Percentiles rank a stretch among this genome's conserved stretches.
phyloP scores from a whole-genome alignment of 2,797 vertebrate species.

The Chaunax sp. region DNA sequence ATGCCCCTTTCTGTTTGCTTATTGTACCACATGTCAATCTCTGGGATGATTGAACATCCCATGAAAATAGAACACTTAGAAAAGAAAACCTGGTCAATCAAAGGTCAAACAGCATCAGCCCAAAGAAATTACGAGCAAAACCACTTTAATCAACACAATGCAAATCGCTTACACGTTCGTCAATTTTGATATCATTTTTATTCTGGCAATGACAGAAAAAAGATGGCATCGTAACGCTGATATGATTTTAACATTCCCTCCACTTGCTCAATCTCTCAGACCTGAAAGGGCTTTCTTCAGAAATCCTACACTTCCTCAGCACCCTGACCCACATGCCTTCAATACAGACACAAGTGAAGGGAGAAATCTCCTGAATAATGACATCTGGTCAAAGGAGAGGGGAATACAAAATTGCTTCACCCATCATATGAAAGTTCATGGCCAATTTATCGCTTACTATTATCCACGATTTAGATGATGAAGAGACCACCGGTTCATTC shows the following conservation, averaged over 20 bases:
- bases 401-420: conserved; percentile 38
- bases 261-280: conserved; percentile 19
- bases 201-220: background rate
- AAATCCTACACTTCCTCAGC: conserved; percentile 30
- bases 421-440: conserved; percentile 32
- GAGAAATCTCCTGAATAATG: conserved; percentile 48
- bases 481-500: conserved; percentile 23
- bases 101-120: conserved; percentile 15
- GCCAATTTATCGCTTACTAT: conserved; percentile 52
- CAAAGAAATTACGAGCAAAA: conserved; percentile 28
- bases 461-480: conserved; percentile 37
- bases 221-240: conserved; percentile 20
- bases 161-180: conserved; percentile 10
- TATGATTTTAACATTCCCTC: conserved; percentile 11
- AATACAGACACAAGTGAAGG: conserved; percentile 25
- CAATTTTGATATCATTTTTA: conserved; percentile 13
- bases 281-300: conserved; percentile 16
- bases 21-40: background rate
- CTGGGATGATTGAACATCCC: background rate
- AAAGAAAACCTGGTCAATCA: conserved; percentile 34
- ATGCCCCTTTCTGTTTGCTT: background rate
- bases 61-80: background rate
- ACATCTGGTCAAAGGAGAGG: conserved; percentile 45
- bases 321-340: conserved; percentile 27
- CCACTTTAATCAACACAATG: conserved; percentile 1